These are phyloP conservation scores for Bacillus rossius DNA, from an alignment of 1,140 invertebrate species.

Conservation along the genomic window DNA sequence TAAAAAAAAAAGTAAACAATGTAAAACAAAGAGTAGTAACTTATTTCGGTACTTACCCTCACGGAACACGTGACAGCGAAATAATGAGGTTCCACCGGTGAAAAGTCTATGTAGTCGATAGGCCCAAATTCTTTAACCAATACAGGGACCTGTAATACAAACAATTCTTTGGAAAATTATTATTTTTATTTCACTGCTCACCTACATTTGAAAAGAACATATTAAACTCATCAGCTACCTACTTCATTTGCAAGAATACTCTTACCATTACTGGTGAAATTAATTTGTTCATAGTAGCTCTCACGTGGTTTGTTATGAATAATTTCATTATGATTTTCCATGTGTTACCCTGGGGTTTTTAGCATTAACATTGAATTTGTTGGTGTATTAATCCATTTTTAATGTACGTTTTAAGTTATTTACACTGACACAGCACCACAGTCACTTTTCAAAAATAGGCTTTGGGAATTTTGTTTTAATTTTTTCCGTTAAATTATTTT, in stretches of 20 bases:
- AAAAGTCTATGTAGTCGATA: slow-evolving; percentile 88
- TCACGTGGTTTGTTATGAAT: neutral
- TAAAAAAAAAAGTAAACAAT: no score
- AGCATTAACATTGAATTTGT: no score
- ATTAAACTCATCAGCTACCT: neutral
- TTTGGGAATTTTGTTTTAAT: no score
- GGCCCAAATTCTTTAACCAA: slow-evolving; percentile 88
- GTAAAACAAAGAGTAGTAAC: no score
- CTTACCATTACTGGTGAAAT: no score
- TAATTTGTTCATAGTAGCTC: neutral
- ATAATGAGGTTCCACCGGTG: slow-evolving; percentile 76
- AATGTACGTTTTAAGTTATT: no score
- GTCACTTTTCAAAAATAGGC: no score
- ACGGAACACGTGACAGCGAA: slow-evolving; percentile 90
- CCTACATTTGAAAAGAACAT: neutral
- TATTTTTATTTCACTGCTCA: neutral
- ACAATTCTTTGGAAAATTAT: neutral
- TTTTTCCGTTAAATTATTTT: no score
- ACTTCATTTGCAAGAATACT: neutral
- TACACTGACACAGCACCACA: no score
- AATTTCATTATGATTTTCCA: neutral
- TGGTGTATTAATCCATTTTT: no score
- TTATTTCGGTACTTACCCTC: slow-evolving; percentile 56
- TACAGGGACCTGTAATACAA: slow-evolving; percentile 63
- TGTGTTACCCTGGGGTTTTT: neutral